Evolutionary conservation across 2,113 vertebrate genomes (phyloP), one percentile per base, ranked within the genome.

Genomic region (Halcyon malimbica): DNA sequence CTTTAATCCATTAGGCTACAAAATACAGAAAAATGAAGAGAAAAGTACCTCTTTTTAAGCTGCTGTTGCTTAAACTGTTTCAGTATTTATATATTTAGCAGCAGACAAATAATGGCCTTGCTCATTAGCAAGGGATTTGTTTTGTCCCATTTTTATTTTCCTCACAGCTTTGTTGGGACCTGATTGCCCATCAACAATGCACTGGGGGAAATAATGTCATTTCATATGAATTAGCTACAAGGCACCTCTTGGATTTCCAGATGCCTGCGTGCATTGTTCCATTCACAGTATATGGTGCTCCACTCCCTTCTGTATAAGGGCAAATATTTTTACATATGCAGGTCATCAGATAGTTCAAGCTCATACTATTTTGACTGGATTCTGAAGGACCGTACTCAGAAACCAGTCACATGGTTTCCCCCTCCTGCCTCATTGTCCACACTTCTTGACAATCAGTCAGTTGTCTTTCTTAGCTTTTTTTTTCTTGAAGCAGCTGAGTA

Each of bases 201-300:
- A 92, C 70, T 69, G 71, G 54, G 28, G 63, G 39, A 91, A 73
- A 95, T 48, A 87, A 63, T 77, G 62, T 91, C 60, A 70, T 87
- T 96, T 93, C 84, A 82, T 88, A 96, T 90, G 90, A 97, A 93
- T 96, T 86, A 93, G 81, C 89, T 94, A 87, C 93, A 95, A 95
- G 93, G 80, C 83, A 89, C 90, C 69, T 96, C 64, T 95, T 94
- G 80, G 87, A 88, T 91, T 96, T 85, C 91, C 63, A 93, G 41
- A 62, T 94, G 73, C 86, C 90, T 94, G 75, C 69, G 21, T 82
- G 63, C 85, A 83, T 87, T 95, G 93, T 94, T 95, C 85, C 86
- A 54, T 91, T 97, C 93, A 92, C 83, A 84, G 65, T 92, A 48
- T 83, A 51, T 70, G 63, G 50, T 83, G 64, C 85, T 93, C 91